A percentile compares a stretch with the other conserved stretches of the same genome.
phyloP scores from a whole-genome alignment of 2,888 invertebrate genomes.

The Catocala nupta region DNA sequence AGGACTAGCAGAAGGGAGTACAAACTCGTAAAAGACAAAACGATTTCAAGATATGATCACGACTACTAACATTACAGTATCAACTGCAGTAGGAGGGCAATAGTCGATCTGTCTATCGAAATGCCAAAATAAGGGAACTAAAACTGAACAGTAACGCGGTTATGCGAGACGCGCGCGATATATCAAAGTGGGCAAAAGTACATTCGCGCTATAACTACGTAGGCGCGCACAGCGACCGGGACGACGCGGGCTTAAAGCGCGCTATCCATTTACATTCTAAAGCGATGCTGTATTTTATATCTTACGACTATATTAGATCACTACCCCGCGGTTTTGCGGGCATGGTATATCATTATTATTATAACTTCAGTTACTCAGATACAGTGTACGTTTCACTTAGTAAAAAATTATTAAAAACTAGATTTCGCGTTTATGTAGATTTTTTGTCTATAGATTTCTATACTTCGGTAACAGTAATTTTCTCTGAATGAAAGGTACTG shows the following conservation, averaged over 20 bases:
- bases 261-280: slow-evolving; percentile 25
- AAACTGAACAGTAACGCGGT: slow-evolving; percentile 65
- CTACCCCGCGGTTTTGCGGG: background rate
- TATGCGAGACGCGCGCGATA: slow-evolving; percentile 71
- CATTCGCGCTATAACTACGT: slow-evolving; percentile 86
- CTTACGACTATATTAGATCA: background rate
- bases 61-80: background rate
- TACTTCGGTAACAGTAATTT: too few relatives aligned
- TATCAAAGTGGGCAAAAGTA: slow-evolving; percentile 88
- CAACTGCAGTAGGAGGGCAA: background rate
- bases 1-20: too few relatives aligned
- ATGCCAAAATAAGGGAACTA: slow-evolving; percentile 25
- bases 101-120: slow-evolving; percentile 1
- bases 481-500: too few relatives aligned
- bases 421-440: too few relatives aligned
- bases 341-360: too few relatives aligned
- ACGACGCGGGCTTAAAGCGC: slow-evolving; percentile 72
- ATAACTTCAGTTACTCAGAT: too few relatives aligned
- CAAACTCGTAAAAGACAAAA: background rate
- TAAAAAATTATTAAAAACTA: too few relatives aligned
- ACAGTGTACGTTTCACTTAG: too few relatives aligned
- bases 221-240: slow-evolving; percentile 81
- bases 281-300: slow-evolving; percentile 40
- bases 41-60: background rate
- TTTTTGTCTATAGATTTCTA: too few relatives aligned